phyloP scores from a whole-genome alignment of 1,140 invertebrate genomes.

The Parasteatoda tepidariorum region DNA sequence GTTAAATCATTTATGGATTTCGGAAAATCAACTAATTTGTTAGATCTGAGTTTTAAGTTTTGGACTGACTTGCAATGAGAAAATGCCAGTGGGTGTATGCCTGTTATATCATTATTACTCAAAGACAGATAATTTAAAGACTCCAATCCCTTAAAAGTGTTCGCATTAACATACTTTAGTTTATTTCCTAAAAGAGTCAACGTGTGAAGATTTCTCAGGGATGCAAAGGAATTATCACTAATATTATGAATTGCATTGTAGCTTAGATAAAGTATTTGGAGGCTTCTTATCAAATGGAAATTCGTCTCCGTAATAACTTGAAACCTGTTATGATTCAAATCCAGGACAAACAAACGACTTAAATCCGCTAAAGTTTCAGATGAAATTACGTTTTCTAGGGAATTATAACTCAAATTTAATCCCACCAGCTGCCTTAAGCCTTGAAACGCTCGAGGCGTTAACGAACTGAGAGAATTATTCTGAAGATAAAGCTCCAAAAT shows the following conservation, averaged over 20 bases:
- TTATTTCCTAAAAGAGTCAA: constrained; percentile 83
- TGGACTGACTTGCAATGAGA: constrained; percentile 64
- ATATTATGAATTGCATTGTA: constrained; percentile 64
- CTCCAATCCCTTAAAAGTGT: constrained; percentile 85
- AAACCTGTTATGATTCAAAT: constrained; percentile 86
- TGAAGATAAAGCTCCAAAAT: constrained; percentile 83
- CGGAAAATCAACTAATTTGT: constrained; percentile 63
- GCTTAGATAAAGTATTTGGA: constrained; percentile 64
- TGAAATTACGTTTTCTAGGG: constrained; percentile 49
- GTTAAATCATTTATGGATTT: constrained; percentile 65
- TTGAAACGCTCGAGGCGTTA: constrained; percentile 47
- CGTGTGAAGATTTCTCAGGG: constrained; percentile 86
- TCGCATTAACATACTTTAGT: constrained; percentile 80
- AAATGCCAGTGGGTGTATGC: constrained; percentile 64
- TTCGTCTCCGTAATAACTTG: constrained; percentile 82
- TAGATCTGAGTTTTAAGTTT: constrained; percentile 65
- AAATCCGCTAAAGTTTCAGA: constrained; percentile 55
- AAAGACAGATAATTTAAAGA: constrained; percentile 85
- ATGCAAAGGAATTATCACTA: constrained; percentile 73
- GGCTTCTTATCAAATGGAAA: constrained; percentile 71
- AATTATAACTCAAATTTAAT: constrained; percentile 60
- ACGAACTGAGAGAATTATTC: constrained; percentile 81
- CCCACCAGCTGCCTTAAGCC: constrained; percentile 58
- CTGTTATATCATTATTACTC: constrained; percentile 79
- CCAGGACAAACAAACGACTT: constrained; percentile 83